Evolutionary conservation across 2,888 invertebrate genomes (phyloP).

Genomic region (Standfussiana lucernea): DNA sequence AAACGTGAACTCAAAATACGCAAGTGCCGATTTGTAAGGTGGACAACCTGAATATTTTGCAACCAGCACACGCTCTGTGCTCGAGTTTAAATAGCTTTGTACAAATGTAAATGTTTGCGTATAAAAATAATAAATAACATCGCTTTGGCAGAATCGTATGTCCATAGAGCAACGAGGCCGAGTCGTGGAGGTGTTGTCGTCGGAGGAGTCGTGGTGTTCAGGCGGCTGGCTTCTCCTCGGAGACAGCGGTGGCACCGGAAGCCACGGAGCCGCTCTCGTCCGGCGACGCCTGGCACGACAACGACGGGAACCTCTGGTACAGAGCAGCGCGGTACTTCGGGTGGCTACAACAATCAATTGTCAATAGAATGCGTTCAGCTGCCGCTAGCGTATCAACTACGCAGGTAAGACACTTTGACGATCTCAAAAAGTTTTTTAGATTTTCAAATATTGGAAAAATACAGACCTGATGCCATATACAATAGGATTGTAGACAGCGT

Average conservation of each 20-base stretch:
- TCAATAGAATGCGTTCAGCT: not conserved
- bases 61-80: slow-evolving; percentile 85
- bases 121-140: slow-evolving; percentile 89
- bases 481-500: slow-evolving; percentile 97
- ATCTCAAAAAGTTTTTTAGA: not conserved
- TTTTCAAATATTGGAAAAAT: not conserved
- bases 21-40: slow-evolving; percentile 73
- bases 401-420: too few relatives aligned
- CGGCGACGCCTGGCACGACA: slow-evolving; percentile 92
- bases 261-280: slow-evolving; percentile 92
- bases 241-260: slow-evolving; percentile 93
- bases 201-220: slow-evolving; percentile 73
- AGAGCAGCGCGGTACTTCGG: slow-evolving; percentile 95
- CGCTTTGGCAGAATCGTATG: slow-evolving; percentile 83
- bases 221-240: slow-evolving; percentile 92
- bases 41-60: slow-evolving; percentile 82
- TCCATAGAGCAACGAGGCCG: slow-evolving; percentile 72
- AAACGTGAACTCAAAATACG: slow-evolving; percentile 89
- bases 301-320: slow-evolving; percentile 94
- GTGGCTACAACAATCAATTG: slow-evolving; percentile 89
- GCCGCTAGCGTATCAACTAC: not conserved
- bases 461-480: slow-evolving; percentile 96
- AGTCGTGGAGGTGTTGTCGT: slow-evolving; percentile 56
- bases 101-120: slow-evolving; percentile 85
- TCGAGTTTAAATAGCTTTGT: slow-evolving; percentile 86